These are phyloP conservation scores for Caenorhabditis japonica DNA, from an alignment of 2,888 invertebrate genomes.

Conservation along the genomic window DNA sequence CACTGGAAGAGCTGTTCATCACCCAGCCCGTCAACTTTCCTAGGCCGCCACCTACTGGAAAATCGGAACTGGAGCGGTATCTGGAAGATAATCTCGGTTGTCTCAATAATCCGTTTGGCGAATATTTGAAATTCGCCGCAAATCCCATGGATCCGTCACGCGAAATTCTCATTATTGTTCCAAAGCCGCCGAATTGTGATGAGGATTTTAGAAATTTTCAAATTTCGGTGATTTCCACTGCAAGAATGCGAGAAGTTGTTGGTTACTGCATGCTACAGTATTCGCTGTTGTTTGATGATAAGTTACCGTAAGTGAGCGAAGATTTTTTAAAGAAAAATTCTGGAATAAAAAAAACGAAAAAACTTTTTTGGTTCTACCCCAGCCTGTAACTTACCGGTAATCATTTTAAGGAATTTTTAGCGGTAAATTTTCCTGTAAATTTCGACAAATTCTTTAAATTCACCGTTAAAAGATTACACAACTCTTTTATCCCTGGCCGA, in stretches of 20 bases:
- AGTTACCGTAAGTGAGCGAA: constrained; percentile 39
- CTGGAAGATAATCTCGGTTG: constrained; percentile 33
- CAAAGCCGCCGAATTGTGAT: constrained; percentile 17
- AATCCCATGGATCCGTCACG: constrained; percentile 17
- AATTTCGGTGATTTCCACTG: constrained; percentile 39
- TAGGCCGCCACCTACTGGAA: constrained; percentile 7
- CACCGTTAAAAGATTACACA: too few relatives aligned
- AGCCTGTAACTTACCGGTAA: too few relatives aligned
- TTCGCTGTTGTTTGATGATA: constrained; percentile 19
- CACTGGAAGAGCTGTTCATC: constrained; percentile 34
- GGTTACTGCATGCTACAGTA: constrained; percentile 47
- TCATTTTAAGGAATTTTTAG: too few relatives aligned
- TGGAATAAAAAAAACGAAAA: not conserved
- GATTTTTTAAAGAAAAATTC: not conserved
- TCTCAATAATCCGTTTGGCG: constrained; percentile 47
- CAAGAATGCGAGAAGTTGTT: constrained; percentile 52
- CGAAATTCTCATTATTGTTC: constrained; percentile 46
- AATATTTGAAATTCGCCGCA: constrained; percentile 48
- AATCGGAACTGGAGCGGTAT: constrained; percentile 37
- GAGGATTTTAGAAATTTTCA: constrained; percentile 14
- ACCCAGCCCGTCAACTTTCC: constrained; percentile 28
- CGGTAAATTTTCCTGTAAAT: too few relatives aligned
- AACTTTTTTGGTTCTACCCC: too few relatives aligned
- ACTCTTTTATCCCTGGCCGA: too few relatives aligned
- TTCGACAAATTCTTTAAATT: too few relatives aligned